Base-by-base conservation (phyloP, 2,888 invertebrate species). In the Pseudococcus viburni region DNA sequence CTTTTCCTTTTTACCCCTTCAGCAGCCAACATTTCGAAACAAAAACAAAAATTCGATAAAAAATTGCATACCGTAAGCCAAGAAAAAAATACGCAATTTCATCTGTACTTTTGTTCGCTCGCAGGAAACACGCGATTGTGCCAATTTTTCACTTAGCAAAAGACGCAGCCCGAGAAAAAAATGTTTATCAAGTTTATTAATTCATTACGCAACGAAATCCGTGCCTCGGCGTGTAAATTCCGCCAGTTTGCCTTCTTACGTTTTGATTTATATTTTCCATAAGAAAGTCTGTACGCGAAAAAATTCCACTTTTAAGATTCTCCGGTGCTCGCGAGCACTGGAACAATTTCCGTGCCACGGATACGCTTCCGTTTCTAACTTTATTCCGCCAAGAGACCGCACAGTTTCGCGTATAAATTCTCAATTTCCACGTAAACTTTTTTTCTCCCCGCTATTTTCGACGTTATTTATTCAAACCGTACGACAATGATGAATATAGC, bases 301-400 rank as follows among this genome's bases (percentile, higher is more conserved):
- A 59, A 80, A 26, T 80, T 46, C 80, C 42, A 80, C 80, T 80
- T 39, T 42, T 26, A 33, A 26, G 15, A 73, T 73, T 73, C 33
- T n/a, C 4, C 68, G 19, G n/a, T 59, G 59, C 15, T 73, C 33
- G 68, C 26, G 26, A 33, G 3, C 26, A 3, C 26, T 33, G 26
- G 1, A 73, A 73, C 68, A 80, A 80, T 80, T 80, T 80, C 80
- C 80, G 80, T 80, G 42, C 8, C 42, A 42, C 17, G 80, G 26
- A 80, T 80, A 80, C 80, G 80, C 42, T 80, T 80, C 80, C 42
- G 80, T 80, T 80, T 80, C 80, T 17, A 80, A 73, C 68, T 73
- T 59, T 59, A 19, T 59, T 0, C 17, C 26, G 26, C 26, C 3
- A 33, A 1, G 26, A 55, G n/a, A 19, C 59, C 68, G 68, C 68